Conservation (phyloP, 2,113 vertebrate genomes). For the Rallus limicola region DNA sequence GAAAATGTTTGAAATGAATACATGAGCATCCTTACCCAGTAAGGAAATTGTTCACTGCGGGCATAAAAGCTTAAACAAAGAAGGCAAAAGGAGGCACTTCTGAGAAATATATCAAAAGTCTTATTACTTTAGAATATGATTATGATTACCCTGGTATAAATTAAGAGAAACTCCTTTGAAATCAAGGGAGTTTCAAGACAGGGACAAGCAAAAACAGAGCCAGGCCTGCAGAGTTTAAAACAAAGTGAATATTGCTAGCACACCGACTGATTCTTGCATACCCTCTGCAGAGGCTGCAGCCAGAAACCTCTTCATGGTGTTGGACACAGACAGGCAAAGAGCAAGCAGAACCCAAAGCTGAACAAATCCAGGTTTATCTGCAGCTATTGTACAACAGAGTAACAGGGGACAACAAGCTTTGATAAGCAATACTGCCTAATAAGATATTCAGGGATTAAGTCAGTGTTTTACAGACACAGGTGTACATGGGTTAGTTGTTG, state of each 20-base stretch:
- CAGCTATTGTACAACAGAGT: conserved; percentile 5
- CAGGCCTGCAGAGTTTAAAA: neutral
- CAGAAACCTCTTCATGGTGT: neutral
- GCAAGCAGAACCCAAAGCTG: neutral
- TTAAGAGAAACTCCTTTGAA: conserved; percentile 48
- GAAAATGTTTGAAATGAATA: neutral
- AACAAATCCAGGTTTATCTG: neutral
- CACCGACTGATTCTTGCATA: neutral
- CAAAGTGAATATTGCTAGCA: neutral
- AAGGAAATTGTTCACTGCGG: conserved; percentile 35
- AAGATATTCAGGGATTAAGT: conserved; percentile 80
- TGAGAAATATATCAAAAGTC: conserved; percentile 35
- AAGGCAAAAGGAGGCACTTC: conserved; percentile 32
- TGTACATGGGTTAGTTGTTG: conserved; percentile 71
- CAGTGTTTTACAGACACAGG: conserved; percentile 66
- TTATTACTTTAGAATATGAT: conserved; percentile 40
- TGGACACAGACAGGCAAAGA: neutral
- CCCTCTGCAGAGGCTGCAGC: neutral
- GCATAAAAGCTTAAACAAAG: conserved; percentile 40
- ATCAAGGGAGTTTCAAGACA: conserved; percentile 20
- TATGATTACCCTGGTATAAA: conserved; percentile 55
- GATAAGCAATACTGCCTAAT: conserved; percentile 52
- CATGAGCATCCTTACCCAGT: neutral
- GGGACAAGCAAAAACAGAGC: neutral
- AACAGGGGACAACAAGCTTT: conserved; percentile 50